Base-by-base conservation (phyloP, 2,797 vertebrate species). In the Spondyliosoma cantharus region DNA sequence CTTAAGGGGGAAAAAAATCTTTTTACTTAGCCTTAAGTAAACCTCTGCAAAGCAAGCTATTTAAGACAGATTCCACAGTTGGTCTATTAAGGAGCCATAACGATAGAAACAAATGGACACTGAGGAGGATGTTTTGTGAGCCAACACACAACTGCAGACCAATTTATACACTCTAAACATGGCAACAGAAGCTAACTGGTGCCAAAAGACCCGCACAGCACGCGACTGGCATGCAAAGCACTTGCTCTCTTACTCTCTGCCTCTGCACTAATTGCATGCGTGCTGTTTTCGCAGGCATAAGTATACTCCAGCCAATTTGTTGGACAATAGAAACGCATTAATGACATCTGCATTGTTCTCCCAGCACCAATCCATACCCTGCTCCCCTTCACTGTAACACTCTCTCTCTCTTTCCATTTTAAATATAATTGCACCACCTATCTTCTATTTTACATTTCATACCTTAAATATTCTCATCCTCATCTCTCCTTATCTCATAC, bases 81-180 rank as follows among this genome's bases (percentile, higher is more conserved):
- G 82, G 84, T 84, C 83, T 86, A 87, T 87, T 92, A 84, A 81
- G 66, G 49, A 80, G 56, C 74, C 68, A 67, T 82, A 89, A 89
- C 24, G 63, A 82, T 79, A 73, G 86, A 81, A 86, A 89, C 81
- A 89, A 92, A 86, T 81, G 80, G 80, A 85, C 79, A 82, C 52
- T 57, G 67, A 86, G 66, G 79, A 81, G 76, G 81, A 85, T 50
- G 77, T 81, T 86, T 84, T 86, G 82, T 61, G 70, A 83, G 87
- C 76, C 80, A 84, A 78, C 80, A 81, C 74, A 82, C 73, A 63
- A 83, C 73, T 83, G 79, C 32, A 50, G 81, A 86, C 81, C 64
- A 87, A 90, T 89, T 90, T 89, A 88, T 78, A 80, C 43, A 65
- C 76, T 87, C 78, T 74, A 79, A 89, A 87, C 74, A 87, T 85